These are phyloP conservation scores for Acanthosepion pharaonis DNA, from an alignment of 2,888 invertebrate species.

Conservation along the genomic window DNA sequence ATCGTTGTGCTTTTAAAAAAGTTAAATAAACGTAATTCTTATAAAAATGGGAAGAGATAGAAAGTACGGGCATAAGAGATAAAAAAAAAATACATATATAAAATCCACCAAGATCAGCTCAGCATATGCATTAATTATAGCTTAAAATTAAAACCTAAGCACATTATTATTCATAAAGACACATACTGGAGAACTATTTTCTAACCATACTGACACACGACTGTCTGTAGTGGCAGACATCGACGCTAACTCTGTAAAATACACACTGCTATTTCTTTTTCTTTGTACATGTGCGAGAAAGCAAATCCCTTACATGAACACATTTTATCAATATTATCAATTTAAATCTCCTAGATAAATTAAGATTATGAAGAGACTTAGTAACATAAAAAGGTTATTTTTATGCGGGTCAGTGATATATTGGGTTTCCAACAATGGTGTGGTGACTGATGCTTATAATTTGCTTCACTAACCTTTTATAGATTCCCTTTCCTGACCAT, in stretches of 20 bases:
- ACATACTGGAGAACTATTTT: background rate
- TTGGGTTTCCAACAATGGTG: background rate
- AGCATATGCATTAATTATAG: background rate
- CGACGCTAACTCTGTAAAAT: background rate
- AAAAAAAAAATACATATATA: background rate
- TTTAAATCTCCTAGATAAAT: background rate
- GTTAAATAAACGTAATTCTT: no score
- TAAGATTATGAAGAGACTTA: background rate
- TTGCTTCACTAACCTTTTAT: background rate
- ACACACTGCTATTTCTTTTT: background rate
- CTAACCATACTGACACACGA: background rate
- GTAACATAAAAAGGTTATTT: background rate
- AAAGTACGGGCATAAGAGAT: background rate
- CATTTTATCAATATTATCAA: background rate
- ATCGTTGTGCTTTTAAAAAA: no score
- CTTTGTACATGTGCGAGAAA: background rate
- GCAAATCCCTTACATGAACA: background rate
- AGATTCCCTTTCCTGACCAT: background rate
- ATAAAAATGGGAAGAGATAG: no score
- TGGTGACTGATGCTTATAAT: background rate
- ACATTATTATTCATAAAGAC: background rate
- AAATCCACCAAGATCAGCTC: background rate
- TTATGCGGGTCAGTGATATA: background rate
- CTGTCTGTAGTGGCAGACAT: background rate
- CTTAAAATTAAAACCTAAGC: accelerated